These are phyloP conservation scores for Notiomystis cincta DNA, from an alignment of 2,113 vertebrate genomes.

Conservation along the genomic window DNA sequence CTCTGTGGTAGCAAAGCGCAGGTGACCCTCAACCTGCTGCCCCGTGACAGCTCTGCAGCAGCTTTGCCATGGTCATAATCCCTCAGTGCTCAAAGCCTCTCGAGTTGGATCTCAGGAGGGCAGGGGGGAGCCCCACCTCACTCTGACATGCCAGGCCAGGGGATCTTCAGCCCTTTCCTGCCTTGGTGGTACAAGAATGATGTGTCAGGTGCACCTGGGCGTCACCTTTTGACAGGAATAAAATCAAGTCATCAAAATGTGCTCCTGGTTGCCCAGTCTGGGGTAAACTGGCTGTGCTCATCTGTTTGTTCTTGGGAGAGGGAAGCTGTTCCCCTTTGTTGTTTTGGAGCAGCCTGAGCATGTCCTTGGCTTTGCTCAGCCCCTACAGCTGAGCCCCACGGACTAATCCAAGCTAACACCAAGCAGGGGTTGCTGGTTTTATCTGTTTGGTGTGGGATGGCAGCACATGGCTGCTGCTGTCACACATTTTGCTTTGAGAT, in stretches of 20 bases:
- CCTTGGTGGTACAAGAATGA: not conserved
- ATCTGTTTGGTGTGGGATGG: accelerated
- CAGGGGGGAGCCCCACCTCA: accelerated
- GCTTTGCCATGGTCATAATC: not conserved
- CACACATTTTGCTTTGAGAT: not conserved
- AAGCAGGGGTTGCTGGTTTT: not conserved
- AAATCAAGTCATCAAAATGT: not conserved
- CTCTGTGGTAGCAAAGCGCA: not conserved
- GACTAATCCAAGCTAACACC: not conserved
- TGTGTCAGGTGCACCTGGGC: accelerated
- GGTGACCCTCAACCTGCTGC: not conserved
- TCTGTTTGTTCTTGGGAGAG: not conserved
- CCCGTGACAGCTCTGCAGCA: accelerated
- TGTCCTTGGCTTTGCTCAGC: not conserved
- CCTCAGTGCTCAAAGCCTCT: not conserved
- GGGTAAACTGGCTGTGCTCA: not conserved
- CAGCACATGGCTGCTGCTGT: no score
- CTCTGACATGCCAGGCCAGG: no score
- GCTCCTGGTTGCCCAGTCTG: not conserved
- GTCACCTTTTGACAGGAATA: not conserved
- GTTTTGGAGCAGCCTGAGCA: accelerated
- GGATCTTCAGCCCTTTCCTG: not conserved
- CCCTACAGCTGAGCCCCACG: accelerated
- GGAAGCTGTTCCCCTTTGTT: not conserved
- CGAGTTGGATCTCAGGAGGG: accelerated